Evolutionary conservation across 2,113 vertebrate species (phyloP), one percentile per base, ranked within the genome.

Genomic region (Oostethus manadensis): DNA sequence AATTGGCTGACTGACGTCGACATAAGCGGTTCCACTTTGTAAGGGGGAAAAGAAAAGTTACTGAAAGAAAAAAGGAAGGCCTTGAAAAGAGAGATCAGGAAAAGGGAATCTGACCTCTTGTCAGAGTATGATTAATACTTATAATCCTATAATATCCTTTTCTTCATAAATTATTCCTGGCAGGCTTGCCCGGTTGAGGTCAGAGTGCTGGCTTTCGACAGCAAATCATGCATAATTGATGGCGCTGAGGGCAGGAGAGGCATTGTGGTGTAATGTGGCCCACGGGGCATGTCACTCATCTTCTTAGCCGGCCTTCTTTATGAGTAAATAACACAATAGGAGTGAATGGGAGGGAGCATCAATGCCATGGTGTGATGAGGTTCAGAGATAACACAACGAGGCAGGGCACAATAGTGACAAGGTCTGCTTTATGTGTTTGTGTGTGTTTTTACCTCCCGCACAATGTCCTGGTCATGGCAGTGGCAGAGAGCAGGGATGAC

Each of bases 401-500:
- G n/a, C n/a, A n/a, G n/a, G n/a, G n/a, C 49, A 73, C 66, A 73
- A 68, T 62, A 60, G 56, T 0, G 18, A 40, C 68, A 63, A 70
- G 13, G 50, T 48, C 63, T 56, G 35, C 43, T 49, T 42, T 66
- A 56, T 26, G 50, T 43, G 21, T 61, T 43, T n/a, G 22, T 33
- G 49, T 7, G 21, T 23, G 21, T 21, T 22, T 29, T 38, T 76
- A 94, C 93, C 90, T 72, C 66, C 66, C 74, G 70, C 23, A 79
- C n/a, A 26, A 14, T 45, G 50, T 83, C 91, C 0, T 22, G 79
- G 46, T 87, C 88, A 69, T 78, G 74, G 73, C 94, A 97, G 69
- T 91, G 90, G 48, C 94, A 95, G 58, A 65, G 87, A 6, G 90
- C 92, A 0, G 86, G 76, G 0, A 89, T 89, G 50, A 94, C 90